Evolutionary conservation across 2,797 vertebrate species (phyloP), one percentile per base, ranked within the genome.

Genomic region (Scolopax rusticola): DNA sequence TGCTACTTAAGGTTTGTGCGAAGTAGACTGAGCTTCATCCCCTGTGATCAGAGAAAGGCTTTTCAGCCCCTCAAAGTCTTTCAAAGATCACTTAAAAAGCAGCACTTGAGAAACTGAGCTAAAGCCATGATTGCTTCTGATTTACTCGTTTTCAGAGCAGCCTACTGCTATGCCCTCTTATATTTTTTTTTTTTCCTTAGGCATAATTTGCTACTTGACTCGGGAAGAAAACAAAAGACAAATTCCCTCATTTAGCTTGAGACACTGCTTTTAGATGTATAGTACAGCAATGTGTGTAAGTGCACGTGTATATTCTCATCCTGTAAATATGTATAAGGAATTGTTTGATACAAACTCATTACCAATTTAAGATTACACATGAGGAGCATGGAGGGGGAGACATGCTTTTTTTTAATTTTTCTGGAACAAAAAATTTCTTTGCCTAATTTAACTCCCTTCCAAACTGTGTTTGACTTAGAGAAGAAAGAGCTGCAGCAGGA

Each of bases 21-120:
- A 17, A 85, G 32, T 54, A 75, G 57, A 11, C 57, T 43, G 75
- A 77, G 18, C 11, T 87, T 93, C 33, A 56, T 84, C 25, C 21
- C 13, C 24, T 73, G 65, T 45, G 19, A 56, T 93, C 28, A 57
- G 73, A 71, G 38, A 63, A 75, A 59, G 68, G n/a, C 70, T 92
- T 9, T 94, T 94, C 63, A 95, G 63, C 43, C 47, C 78, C n/a
- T 75, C 12, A 10, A 63, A 40, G n/a, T 84, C 36, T 80, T 90
- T 78, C 57, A 80, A 70, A 95, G 56, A 65, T 75, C 30, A 45
- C 59, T 91, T 97, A 87, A 95, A 95, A 97, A 91, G 79, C 60
- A 95, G 56, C 67, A 69, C 77, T 92, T 95, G 56, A 95, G 90
- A 96, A 94, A 94, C 24, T 9, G 56, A 96, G 38, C 67, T 91